Evolutionary conservation across 2,113 vertebrate species (phyloP).

Genomic region (Nothobranchius kuhntae): DNA sequence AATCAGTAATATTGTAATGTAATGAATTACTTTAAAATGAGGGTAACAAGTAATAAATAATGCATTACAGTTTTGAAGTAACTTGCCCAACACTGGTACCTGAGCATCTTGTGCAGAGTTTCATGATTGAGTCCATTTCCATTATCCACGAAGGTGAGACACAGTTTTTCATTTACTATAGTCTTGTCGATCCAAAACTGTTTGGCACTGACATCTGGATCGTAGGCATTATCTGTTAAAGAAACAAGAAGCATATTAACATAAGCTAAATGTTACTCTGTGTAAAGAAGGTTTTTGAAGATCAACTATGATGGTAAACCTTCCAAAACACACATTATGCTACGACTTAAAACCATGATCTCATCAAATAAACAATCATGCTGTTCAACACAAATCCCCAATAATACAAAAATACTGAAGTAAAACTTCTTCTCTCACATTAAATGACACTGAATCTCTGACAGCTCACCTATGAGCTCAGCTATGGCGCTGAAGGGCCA

Average conservation of each 20-base stretch:
- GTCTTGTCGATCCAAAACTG: slow-evolving; percentile 97
- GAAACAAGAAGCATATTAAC: background rate
- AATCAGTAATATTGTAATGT: too few relatives aligned
- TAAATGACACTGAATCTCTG: background rate
- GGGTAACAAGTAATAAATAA: too few relatives aligned
- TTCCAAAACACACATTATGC: too few relatives aligned
- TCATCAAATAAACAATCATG: too few relatives aligned
- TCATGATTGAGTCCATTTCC: slow-evolving; percentile 88
- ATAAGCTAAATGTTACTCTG: too few relatives aligned
- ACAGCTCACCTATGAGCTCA: slow-evolving; percentile 93
- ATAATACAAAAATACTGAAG: background rate
- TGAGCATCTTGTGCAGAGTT: slow-evolving; percentile 94
- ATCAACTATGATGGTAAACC: too few relatives aligned
- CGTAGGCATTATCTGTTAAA: slow-evolving; percentile 91
- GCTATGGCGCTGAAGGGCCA: slow-evolving; percentile 97
- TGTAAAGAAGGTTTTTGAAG: background rate
- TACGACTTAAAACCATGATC: too few relatives aligned
- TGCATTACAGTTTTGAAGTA: too few relatives aligned
- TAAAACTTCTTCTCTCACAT: background rate
- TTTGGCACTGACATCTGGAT: slow-evolving; percentile 93
- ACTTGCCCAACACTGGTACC: too few relatives aligned
- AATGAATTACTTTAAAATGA: too few relatives aligned
- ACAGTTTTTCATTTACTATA: slow-evolving; percentile 75
- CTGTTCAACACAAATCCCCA: too few relatives aligned
- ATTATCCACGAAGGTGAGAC: slow-evolving; percentile 92